Evolutionary conservation across 2,113 vertebrate species (phyloP).

Genomic region (Grantiella picta): DNA sequence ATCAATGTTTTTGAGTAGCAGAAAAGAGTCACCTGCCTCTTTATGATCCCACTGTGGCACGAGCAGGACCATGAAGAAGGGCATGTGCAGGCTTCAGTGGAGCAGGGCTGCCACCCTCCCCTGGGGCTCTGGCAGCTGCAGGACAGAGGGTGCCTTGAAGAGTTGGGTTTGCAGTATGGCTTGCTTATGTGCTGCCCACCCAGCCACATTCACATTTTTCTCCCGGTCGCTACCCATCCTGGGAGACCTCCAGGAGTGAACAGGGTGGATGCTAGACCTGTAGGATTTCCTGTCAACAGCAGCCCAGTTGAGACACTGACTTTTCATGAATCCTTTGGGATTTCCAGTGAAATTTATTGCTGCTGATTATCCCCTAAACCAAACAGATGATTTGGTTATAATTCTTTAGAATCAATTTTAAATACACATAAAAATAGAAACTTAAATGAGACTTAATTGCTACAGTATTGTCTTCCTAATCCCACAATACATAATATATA

Average conservation of each 20-base stretch:
- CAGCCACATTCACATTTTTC: not conserved
- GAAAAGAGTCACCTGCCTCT: not conserved
- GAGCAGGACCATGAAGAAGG: accelerated
- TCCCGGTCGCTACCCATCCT: not conserved
- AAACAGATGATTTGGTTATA: not conserved
- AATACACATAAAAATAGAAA: not conserved
- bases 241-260: not conserved
- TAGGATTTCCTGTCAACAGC: not conserved
- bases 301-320: not conserved
- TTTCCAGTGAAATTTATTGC: not conserved
- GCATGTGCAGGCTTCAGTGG: accelerated
- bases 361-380: not conserved
- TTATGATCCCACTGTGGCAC: not conserved
- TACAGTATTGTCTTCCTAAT: not conserved
- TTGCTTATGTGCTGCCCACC: not conserved
- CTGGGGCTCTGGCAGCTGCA: not conserved
- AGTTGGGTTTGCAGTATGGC: accelerated
- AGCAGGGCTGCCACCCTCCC: not conserved
- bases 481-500: not conserved
- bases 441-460: not conserved
- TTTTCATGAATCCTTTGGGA: not conserved
- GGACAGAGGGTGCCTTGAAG: not conserved
- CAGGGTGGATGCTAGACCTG: not conserved
- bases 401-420: not conserved
- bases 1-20: not conserved